A percentile compares a stretch with the other conserved stretches of the same genome.
Conservation (phyloP, 2,888 invertebrate genomes). For the Bellardia bayeri region DNA sequence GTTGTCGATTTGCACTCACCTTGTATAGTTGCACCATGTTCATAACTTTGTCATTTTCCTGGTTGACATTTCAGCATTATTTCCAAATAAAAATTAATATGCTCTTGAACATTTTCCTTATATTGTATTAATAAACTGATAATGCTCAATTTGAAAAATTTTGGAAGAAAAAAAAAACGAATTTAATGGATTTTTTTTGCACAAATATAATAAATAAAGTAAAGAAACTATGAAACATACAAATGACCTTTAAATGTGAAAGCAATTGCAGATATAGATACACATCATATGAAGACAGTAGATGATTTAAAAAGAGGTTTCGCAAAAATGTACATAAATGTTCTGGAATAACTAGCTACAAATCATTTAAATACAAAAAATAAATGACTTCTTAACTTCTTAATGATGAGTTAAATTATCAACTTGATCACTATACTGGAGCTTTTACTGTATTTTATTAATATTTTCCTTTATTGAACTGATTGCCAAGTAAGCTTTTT, state of each 20-base stretch:
- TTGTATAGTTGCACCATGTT: too few relatives aligned
- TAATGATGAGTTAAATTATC: too few relatives aligned
- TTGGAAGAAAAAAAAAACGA: background rate
- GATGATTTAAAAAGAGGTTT: background rate
- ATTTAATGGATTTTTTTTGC: conserved; percentile 7
- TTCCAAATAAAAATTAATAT: conserved; percentile 10
- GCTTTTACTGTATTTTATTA: background rate
- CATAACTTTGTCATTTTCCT: background rate
- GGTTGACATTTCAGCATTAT: conserved; percentile 36
- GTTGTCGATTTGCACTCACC: too few relatives aligned
- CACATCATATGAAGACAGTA: background rate
- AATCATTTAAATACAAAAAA: background rate
- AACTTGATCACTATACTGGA: background rate
- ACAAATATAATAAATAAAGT: background rate
- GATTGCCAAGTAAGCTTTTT: conserved; percentile 52
- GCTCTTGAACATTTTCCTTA: background rate
- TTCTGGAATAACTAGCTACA: background rate
- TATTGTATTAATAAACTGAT: conserved; percentile 47
- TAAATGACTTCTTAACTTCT: too few relatives aligned
- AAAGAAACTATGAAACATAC: conserved; percentile 7
- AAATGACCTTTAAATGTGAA: background rate
- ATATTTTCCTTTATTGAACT: background rate
- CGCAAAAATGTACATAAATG: background rate
- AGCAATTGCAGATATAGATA: conserved; percentile 2
- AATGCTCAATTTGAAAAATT: conserved; percentile 11